Conservation (phyloP, 2,888 invertebrate species). For the Agonum fuliginosum region DNA sequence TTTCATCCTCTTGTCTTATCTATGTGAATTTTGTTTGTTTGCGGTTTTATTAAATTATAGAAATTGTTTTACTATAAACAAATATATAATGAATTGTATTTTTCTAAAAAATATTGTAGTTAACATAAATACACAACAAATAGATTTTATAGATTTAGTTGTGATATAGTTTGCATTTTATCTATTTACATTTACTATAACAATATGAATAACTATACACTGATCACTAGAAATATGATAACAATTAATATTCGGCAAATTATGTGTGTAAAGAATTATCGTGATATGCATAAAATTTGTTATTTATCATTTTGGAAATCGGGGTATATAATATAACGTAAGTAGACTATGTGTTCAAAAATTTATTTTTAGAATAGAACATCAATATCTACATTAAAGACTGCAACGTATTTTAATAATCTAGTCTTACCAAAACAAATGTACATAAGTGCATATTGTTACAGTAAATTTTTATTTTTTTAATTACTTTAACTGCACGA, state of each 20-base stretch:
- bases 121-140: no score
- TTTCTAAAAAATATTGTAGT: no score
- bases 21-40: conserved; percentile 25
- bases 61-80: background rate
- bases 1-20: conserved; percentile 1
- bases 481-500: conserved; percentile 13
- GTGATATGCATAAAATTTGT: no score
- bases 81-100: no score
- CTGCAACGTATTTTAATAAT: conserved; percentile 4
- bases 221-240: background rate
- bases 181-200: conserved; percentile 10
- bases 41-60: background rate
- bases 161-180: conserved; percentile 14
- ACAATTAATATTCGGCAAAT: no score
- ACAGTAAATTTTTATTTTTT: conserved; percentile 5
- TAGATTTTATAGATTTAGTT: background rate
- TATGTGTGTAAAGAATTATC: no score
- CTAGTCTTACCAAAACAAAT: conserved; percentile 18
- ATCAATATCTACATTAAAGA: conserved; percentile 18
- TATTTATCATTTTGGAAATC: no score
- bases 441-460: conserved; percentile 20
- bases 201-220: conserved; percentile 6
- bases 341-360: no score
- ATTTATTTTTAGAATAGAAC: no score
- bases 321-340: no score